Conservation (phyloP, 2,113 vertebrate genomes). For the Cochlearius cochlearius region DNA sequence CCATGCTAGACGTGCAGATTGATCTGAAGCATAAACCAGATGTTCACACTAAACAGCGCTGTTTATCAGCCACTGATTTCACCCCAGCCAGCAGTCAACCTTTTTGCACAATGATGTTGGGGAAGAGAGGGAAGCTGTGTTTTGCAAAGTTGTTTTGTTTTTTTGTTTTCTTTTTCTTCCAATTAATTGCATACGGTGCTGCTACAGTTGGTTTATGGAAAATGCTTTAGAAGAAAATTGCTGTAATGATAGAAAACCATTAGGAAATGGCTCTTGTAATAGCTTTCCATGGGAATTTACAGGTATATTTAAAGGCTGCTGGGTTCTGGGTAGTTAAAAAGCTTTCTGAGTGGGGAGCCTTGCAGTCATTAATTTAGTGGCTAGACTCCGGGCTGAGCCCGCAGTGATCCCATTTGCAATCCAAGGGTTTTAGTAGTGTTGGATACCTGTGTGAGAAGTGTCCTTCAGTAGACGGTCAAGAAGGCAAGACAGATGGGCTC, state of each 20-base stretch:
- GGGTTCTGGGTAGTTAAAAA: background rate
- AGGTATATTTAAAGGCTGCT: background rate
- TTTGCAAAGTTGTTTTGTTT: background rate
- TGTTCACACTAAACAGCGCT: background rate
- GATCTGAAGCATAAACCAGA: background rate
- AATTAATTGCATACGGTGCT: accelerated
- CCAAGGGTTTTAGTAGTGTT: background rate
- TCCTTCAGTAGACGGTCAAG: background rate
- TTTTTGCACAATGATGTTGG: background rate
- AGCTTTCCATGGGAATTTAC: background rate
- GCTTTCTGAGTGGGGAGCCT: background rate
- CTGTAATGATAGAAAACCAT: background rate
- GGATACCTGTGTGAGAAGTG: too few species aligned
- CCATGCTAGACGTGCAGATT: background rate
- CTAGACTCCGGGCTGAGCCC: background rate
- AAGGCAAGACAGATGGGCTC: background rate
- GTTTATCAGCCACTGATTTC: background rate
- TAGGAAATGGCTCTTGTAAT: background rate
- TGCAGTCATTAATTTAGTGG: background rate
- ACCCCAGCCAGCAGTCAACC: background rate
- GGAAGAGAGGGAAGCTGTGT: background rate
- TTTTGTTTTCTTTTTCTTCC: background rate
- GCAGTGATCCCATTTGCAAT: background rate
- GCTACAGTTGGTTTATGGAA: background rate
- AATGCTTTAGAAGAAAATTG: background rate